Evolutionary conservation across 2,797 vertebrate genomes (phyloP).

Genomic region (Phrynocephalus forsythii): DNA sequence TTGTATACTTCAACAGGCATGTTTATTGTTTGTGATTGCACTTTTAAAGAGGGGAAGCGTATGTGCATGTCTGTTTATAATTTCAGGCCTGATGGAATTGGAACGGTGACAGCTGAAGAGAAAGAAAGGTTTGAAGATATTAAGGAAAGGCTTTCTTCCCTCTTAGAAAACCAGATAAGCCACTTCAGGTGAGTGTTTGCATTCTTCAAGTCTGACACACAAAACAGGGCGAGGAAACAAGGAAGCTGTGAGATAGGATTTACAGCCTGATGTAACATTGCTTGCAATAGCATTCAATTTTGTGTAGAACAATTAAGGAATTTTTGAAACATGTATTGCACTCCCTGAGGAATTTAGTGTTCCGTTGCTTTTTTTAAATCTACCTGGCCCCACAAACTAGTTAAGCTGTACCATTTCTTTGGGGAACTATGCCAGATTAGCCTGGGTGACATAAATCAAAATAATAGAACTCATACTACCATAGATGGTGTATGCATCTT

Average conservation of each 20-base stretch:
- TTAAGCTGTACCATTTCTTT: not conserved
- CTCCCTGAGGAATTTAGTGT: not conserved
- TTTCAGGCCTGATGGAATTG: conserved; percentile 93
- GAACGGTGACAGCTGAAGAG: conserved; percentile 91
- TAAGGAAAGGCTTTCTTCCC: conserved; percentile 85
- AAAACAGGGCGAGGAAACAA: not conserved
- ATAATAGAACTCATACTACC: not conserved
- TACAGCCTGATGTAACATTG: not conserved
- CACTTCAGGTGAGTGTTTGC: conserved; percentile 89
- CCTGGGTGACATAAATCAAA: not conserved
- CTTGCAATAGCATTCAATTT: not conserved
- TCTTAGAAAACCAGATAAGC: conserved; percentile 95
- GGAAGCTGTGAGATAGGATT: not conserved
- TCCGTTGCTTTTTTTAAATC: not conserved
- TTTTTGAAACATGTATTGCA: not conserved
- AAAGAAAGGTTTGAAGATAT: conserved; percentile 91
- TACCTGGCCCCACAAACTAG: not conserved
- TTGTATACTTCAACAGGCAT: not conserved
- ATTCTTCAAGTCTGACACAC: not conserved
- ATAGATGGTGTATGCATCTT: too few species aligned
- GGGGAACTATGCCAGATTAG: not conserved
- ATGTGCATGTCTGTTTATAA: not conserved
- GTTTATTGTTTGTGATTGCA: not conserved
- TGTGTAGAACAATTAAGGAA: not conserved
- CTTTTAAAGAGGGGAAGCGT: not conserved